Evolutionary conservation across 2,797 vertebrate species (phyloP), one percentile per base, ranked within the genome.

Genomic region (Acridotheres tristis): DNA sequence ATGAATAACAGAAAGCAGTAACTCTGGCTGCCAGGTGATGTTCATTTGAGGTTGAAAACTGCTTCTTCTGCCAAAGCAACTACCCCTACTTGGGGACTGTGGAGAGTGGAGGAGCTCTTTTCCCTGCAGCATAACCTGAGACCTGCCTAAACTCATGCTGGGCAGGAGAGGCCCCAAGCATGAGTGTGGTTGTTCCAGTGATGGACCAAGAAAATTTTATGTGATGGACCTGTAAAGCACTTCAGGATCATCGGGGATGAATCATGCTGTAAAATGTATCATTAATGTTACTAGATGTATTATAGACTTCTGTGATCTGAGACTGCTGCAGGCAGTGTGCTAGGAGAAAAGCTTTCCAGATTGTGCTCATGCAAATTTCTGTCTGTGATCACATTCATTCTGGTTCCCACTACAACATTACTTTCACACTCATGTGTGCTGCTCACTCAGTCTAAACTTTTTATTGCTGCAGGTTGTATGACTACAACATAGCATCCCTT

Each of bases 311-410:
- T 69, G 79, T 68, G 94, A 95, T 90, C 88, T 59, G 75, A 74
- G 92, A 65, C 89, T 88, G 94, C 94, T 96, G 94, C 92, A 93
- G 91, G 89, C 91, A 71, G 55, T 55, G 77, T 88, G 88, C 66
- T 81, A 81, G 63, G 91, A 94, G 85, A 78, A 95, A 85, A 94
- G 73, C 92, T 94, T 91, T 96, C 94, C 94, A 96, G 94, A 95
- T 94, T 96, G 96, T 43, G 92, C 91, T 91, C 92, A 95, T 96
- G 96, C 96, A 96, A 97, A 96, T 94, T 13, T 34, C 79, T 94
- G 82, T 90, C 95, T 96, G 87, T 85, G 89, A 96, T 96, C 94
- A 85, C 92, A 96, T 96, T 94, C 93, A 8, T 93, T 94, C 83
- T 85, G 89, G 84, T 89, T 96, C 84, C 94, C 94, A 95, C 88